Conservation (phyloP, 2,113 vertebrate species). For the Mormyrus iriodes region DNA sequence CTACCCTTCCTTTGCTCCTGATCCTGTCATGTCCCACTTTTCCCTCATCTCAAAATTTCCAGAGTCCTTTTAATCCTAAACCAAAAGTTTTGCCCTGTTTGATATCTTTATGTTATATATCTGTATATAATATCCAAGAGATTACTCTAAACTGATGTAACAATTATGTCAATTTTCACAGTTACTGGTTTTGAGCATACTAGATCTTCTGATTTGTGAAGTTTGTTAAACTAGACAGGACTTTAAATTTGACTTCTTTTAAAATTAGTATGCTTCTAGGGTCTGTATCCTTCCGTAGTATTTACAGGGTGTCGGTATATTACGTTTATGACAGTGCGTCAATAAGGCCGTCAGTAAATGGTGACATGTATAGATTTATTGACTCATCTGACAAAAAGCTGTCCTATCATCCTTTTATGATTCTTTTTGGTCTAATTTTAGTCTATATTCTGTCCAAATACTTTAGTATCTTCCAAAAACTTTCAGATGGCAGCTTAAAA, state of each 20-base stretch:
- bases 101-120: background rate
- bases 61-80: background rate
- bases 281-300: constrained; percentile 33
- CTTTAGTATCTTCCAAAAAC: constrained; percentile 39
- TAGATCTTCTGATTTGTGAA: background rate
- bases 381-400: constrained; percentile 12
- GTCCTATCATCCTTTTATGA: constrained; percentile 16
- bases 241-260: background rate
- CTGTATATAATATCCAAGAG: background rate
- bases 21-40: background rate
- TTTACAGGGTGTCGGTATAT: constrained; percentile 40
- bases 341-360: constrained; percentile 36
- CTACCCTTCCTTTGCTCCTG: background rate
- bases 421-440: constrained; percentile 28
- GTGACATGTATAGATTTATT: constrained; percentile 33
- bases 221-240: background rate
- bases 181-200: background rate
- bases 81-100: background rate
- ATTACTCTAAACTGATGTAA: background rate
- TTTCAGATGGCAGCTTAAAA: constrained; percentile 17
- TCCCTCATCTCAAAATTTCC: background rate
- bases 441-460: constrained; percentile 39
- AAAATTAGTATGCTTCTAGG: constrained; percentile 37
- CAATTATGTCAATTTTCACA: background rate
- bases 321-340: constrained; percentile 38